Base-by-base conservation (phyloP, 2,888 invertebrate genomes). In the Ectemnius lituratus region DNA sequence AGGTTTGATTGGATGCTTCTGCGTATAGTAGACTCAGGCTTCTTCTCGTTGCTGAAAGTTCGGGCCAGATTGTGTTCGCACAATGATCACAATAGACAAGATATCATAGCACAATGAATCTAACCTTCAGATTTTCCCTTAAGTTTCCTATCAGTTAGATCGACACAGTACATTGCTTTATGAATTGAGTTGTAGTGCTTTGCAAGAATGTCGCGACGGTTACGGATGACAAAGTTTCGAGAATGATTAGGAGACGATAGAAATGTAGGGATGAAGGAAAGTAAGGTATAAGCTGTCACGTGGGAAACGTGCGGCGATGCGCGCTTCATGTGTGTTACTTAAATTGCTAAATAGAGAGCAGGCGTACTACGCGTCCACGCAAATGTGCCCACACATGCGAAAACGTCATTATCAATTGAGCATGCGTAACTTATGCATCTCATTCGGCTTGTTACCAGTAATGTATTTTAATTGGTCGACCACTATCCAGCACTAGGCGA, bases 381-480 rank as follows among this genome's bases (percentile, higher is more conserved):
- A 79, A 60, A 67, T 75, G 37, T 58, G 27, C 69, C 37, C 79
- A 70, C 65, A 76, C 70, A 73, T 62, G 64, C 64, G 67, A 73
- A 82, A 82, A 77, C 75, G 74, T 83, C 80, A 83, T 83, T 84
- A 80, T 83, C 79, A 83, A 78, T 82, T 82, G 82, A 83, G 84
- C 84, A 79, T 82, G 80, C 84, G 84, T 83, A 79, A 84, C 83
- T 82, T 83, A 80, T 84, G 84, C 85, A 86, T 86, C 86, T 86
- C 87, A 90, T 90, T 89, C 85, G 87, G 85, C 88, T 90, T 80
- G 90, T 90, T 90, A 88, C 86, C 86, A 75, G 76, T 88, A 87
- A 90, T 90, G 86, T 89, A 87, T 88, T 89, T 88, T 90, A 90
- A 89, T 89, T 89, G 89, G 85, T 80, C 78, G 70, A 62, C 58